Evolutionary conservation across 2,888 invertebrate genomes (phyloP).

Genomic region (Xestia c-nigrum): DNA sequence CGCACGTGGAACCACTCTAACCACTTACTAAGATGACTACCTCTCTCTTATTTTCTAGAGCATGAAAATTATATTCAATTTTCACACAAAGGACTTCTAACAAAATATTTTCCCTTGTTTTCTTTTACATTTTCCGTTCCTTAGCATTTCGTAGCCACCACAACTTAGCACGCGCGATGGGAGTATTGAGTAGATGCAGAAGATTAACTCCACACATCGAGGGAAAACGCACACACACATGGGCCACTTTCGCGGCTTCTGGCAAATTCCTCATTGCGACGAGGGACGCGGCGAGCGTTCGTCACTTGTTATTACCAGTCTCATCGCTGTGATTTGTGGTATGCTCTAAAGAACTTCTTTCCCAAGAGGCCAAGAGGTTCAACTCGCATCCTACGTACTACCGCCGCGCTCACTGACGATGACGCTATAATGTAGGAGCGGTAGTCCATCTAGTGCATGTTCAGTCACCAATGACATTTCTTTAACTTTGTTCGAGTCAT

Average conservation of each 20-base stretch:
- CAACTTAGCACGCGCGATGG: conserved; percentile 34
- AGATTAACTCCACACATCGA: neutral
- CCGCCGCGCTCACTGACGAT: too few relatives aligned
- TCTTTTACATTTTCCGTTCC: conserved; percentile 40
- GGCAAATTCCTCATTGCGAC: neutral
- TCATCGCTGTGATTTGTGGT: neutral
- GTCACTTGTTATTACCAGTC: neutral
- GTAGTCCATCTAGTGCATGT: neutral
- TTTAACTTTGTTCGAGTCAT: neutral
- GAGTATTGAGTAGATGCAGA: neutral
- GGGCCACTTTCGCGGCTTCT: neutral
- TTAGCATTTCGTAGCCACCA: conserved; percentile 38
- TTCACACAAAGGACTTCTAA: conserved; percentile 35
- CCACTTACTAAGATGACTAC: conserved; percentile 41
- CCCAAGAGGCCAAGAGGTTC: neutral
- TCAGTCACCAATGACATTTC: neutral
- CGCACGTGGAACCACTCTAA: conserved; percentile 26
- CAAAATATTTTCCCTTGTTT: conserved; percentile 19
- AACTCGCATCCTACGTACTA: neutral
- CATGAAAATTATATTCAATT: conserved; percentile 50
- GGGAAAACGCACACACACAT: neutral
- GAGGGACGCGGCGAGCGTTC: neutral
- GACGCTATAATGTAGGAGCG: too few relatives aligned
- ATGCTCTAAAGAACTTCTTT: neutral
- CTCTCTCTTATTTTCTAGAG: conserved; percentile 37